phyloP scores from a whole-genome alignment of 2,888 invertebrate species.

The Caenorhabditis sinica region DNA sequence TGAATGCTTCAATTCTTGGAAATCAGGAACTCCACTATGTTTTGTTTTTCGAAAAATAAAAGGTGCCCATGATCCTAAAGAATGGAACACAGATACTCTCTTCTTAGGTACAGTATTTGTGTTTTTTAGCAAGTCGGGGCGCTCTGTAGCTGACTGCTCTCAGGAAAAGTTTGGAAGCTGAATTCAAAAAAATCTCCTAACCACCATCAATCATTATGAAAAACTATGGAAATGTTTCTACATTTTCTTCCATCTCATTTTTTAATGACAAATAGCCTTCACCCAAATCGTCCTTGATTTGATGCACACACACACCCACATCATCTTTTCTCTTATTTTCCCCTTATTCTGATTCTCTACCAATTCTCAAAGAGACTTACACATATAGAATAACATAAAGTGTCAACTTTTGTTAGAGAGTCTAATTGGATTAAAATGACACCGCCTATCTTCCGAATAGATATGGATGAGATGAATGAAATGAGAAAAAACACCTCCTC shows the following conservation, averaged over 20 bases:
- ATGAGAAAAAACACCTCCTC: conserved; percentile 16
- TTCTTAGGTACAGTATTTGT: too few species aligned
- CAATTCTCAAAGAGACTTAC: conserved; percentile 16
- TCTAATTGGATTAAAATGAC: conserved; percentile 57
- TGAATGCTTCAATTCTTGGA: too few species aligned
- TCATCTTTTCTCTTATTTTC: background rate
- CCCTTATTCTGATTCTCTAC: background rate
- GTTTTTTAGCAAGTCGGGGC: too few species aligned
- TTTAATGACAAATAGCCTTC: conserved; percentile 2
- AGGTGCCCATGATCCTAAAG: too few species aligned
- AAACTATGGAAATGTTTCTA: background rate
- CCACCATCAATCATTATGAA: background rate
- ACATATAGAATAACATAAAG: conserved; percentile 27
- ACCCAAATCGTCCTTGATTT: conserved; percentile 22
- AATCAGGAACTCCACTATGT: background rate
- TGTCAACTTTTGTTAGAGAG: conserved; percentile 32
- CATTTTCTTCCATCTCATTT: background rate
- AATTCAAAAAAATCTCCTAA: background rate
- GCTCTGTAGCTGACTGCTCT: too few species aligned
- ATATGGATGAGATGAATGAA: too few species aligned
- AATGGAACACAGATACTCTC: too few species aligned
- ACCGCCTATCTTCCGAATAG: conserved; percentile 17
- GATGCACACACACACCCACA: conserved; percentile 33
- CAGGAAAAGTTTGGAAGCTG: background rate
- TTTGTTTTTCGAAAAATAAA: too few species aligned